A percentile compares a stretch with the other conserved stretches of the same genome.
These are phyloP conservation scores for Acrobasis consociella DNA, from an alignment of 2,888 invertebrate species.

Conservation along the genomic window DNA sequence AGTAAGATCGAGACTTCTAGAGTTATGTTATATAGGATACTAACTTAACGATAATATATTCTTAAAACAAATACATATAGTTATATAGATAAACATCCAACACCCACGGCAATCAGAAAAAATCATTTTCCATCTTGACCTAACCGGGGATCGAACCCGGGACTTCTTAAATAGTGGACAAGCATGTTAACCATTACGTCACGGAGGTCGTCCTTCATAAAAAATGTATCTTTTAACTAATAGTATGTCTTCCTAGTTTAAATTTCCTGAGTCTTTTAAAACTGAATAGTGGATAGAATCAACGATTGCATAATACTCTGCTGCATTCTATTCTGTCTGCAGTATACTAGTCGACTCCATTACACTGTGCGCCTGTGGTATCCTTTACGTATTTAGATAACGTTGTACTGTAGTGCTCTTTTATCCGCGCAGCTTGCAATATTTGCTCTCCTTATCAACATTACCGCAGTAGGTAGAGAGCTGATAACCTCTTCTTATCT, in stretches of 20 bases:
- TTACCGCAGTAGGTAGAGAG: slow-evolving; percentile 18
- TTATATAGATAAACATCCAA: too few species aligned
- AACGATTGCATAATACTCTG: neutral
- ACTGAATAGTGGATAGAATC: neutral
- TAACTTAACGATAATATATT: too few species aligned
- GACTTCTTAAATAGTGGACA: too few species aligned
- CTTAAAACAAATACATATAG: too few species aligned
- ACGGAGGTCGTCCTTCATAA: too few species aligned
- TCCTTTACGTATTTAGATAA: slow-evolving; percentile 1
- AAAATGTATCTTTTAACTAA: too few species aligned
- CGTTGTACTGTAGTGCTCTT: neutral
- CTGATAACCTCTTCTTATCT: slow-evolving; percentile 17
- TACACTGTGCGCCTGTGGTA: neutral
- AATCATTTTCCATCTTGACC: too few species aligned
- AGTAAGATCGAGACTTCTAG: too few species aligned
- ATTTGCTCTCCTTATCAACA: slow-evolving; percentile 22
- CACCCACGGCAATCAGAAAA: too few species aligned
- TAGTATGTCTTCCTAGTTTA: neutral
- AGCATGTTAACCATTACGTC: too few species aligned
- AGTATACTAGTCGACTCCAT: neutral
- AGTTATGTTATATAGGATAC: too few species aligned
- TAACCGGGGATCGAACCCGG: too few species aligned
- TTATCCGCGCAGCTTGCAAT: slow-evolving; percentile 2
- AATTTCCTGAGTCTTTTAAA: neutral
- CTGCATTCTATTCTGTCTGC: neutral